Evolutionary conservation across 1,140 invertebrate species (phyloP).

Genomic region (Phymorhynchus buccinoides): DNA sequence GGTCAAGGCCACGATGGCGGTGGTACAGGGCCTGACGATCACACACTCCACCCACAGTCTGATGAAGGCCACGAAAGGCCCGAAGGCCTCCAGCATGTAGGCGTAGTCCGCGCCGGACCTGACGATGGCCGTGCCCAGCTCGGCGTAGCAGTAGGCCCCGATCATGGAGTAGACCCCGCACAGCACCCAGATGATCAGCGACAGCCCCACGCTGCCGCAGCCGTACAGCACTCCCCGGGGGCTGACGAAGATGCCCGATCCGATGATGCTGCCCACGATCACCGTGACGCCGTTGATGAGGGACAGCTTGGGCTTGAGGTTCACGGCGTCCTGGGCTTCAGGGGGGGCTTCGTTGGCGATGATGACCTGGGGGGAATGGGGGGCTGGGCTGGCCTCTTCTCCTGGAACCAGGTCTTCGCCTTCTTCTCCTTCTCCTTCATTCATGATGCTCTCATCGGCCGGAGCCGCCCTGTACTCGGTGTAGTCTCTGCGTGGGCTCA

Average conservation of each 20-base stretch:
- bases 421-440: background rate
- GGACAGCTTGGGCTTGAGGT: conserved; percentile 67
- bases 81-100: conserved; percentile 72
- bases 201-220: conserved; percentile 88
- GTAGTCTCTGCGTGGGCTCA: background rate
- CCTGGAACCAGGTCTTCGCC: background rate
- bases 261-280: conserved; percentile 72
- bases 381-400: no score
- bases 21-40: conserved; percentile 84
- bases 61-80: conserved; percentile 71
- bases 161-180: conserved; percentile 88
- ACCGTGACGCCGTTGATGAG: conserved; percentile 70
- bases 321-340: conserved; percentile 43
- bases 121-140: conserved; percentile 69
- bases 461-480: background rate
- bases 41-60: conserved; percentile 77
- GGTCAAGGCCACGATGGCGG: conserved; percentile 72
- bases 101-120: conserved; percentile 72
- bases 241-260: conserved; percentile 95
- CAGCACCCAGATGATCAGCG: conserved; percentile 86
- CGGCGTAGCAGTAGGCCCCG: conserved; percentile 72
- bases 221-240: conserved; percentile 89
- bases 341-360: background rate
- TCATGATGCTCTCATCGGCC: background rate
- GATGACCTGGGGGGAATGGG: background rate